phyloP scores from a whole-genome alignment of 2,113 vertebrate genomes.

The Ophiodon elongatus region DNA sequence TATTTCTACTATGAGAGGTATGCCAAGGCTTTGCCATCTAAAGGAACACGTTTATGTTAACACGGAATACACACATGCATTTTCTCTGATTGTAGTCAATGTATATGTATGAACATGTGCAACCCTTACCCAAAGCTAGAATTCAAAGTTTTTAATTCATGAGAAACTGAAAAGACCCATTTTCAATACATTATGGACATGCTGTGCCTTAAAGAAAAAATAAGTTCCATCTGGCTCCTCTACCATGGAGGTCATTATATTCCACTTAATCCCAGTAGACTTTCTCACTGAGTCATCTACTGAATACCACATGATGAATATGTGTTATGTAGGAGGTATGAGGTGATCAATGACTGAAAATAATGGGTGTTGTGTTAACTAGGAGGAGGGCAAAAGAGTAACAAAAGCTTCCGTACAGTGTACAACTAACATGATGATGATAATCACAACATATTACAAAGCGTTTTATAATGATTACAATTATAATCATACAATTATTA shows the following conservation, averaged over 20 bases:
- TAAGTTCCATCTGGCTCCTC: slow-evolving; percentile 60
- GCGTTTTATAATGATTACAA: too few relatives aligned
- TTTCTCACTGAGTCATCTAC: slow-evolving; percentile 62
- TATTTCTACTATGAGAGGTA: slow-evolving; percentile 5
- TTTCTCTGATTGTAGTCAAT: slow-evolving; percentile 38
- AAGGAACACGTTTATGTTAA: slow-evolving; percentile 12
- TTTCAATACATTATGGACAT: slow-evolving; percentile 27
- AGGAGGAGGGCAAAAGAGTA: slow-evolving; percentile 28
- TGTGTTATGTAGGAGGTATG: slow-evolving; percentile 63
- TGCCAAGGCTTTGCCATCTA: neutral
- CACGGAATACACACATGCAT: slow-evolving; percentile 16
- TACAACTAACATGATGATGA: neutral
- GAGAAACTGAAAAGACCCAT: slow-evolving; percentile 15
- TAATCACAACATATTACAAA: too few relatives aligned
- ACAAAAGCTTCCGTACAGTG: neutral
- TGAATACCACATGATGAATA: slow-evolving; percentile 47
- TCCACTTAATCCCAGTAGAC: slow-evolving; percentile 51
- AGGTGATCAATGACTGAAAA: slow-evolving; percentile 62
- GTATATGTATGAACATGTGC: slow-evolving; percentile 38
- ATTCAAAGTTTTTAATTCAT: slow-evolving; percentile 23
- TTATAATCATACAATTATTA: too few relatives aligned
- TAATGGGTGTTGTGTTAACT: slow-evolving; percentile 38
- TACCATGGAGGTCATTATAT: slow-evolving; percentile 43
- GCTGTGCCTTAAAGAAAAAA: slow-evolving; percentile 19
- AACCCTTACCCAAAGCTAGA: slow-evolving; percentile 24